Conservation (phyloP, 2,797 vertebrate species). For the Distichodus sexfasciatus region DNA sequence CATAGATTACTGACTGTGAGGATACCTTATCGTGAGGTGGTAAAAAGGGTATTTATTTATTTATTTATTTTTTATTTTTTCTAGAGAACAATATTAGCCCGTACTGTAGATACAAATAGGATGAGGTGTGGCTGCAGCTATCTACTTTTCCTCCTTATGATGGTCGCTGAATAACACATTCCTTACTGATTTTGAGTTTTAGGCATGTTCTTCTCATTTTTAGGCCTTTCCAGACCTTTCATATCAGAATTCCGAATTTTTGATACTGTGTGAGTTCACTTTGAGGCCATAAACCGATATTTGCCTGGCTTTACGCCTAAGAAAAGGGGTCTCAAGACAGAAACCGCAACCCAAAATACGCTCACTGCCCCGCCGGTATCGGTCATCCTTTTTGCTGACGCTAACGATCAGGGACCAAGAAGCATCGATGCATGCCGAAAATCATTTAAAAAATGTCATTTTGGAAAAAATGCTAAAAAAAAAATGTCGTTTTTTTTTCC, state of each 20-base stretch:
- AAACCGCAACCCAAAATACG: background rate
- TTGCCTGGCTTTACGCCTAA: background rate
- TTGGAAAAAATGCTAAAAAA: background rate
- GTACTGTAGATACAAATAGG: background rate
- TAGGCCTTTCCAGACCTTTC: background rate
- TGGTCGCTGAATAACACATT: conserved; percentile 26
- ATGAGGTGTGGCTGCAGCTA: conserved; percentile 15
- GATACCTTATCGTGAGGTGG: background rate
- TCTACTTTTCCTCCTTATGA: background rate
- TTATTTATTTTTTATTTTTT: too few relatives aligned
- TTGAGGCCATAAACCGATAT: background rate
- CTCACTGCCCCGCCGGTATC: conserved; percentile 1
- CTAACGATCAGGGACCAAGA: conserved; percentile 35
- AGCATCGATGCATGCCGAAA: conserved; percentile 1
- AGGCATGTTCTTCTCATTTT: background rate
- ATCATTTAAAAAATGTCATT: background rate
- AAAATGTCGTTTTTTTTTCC: background rate
- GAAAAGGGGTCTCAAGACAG: background rate
- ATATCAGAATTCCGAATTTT: background rate
- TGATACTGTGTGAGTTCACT: conserved; percentile 1
- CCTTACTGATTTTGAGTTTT: background rate
- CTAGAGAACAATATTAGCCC: background rate
- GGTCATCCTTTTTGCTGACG: conserved; percentile 1
- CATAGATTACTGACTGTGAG: background rate
- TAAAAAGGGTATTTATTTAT: too few relatives aligned